phyloP scores from a whole-genome alignment of 2,113 vertebrate species.

The Grallaria varia region DNA sequence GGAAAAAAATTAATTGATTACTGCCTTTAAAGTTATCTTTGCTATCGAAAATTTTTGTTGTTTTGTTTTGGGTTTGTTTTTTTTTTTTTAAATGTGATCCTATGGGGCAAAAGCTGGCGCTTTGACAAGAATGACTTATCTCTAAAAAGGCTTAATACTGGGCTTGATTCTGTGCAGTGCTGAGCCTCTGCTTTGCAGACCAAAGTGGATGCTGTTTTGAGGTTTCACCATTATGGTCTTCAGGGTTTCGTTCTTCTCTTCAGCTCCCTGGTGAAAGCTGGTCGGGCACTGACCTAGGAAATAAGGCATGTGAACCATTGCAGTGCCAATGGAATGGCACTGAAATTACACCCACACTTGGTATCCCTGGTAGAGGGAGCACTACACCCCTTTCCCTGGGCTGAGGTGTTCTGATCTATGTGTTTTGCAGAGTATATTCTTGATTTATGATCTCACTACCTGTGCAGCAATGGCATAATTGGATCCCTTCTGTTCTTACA shows the following conservation, averaged over 20 bases:
- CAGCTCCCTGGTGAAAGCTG: background rate
- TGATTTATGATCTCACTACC: background rate
- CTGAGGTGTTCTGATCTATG: background rate
- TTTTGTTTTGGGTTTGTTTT: background rate
- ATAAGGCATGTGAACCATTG: background rate
- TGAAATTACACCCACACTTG: background rate
- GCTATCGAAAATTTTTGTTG: background rate
- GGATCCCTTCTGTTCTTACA: background rate
- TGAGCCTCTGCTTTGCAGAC: background rate
- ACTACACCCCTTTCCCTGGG: background rate
- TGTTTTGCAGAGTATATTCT: background rate
- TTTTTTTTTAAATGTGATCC: background rate
- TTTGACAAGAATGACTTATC: background rate
- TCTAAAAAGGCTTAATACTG: background rate
- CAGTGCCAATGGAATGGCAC: background rate
- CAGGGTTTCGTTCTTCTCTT: background rate
- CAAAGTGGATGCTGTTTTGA: background rate
- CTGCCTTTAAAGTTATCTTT: background rate
- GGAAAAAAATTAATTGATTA: background rate
- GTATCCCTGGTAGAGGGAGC: background rate
- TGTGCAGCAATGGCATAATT: background rate
- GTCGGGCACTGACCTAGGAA: background rate
- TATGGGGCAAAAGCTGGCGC: background rate
- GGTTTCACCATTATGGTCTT: background rate
- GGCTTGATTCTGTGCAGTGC: background rate